phyloP scores from a whole-genome alignment of 1,140 invertebrate species.

The Leptinotarsa texana region DNA sequence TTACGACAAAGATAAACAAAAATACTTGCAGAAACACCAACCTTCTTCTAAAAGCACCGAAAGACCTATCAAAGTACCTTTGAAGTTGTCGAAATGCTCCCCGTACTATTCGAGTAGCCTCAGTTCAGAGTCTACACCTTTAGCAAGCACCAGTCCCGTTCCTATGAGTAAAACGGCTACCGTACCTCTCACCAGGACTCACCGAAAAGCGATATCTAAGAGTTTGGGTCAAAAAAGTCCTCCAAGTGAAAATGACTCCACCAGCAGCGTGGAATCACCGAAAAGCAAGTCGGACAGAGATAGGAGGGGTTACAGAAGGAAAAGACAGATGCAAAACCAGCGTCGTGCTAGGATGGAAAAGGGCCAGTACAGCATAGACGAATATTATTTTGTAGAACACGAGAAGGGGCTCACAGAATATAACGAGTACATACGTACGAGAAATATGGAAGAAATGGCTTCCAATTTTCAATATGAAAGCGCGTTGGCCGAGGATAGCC shows the following conservation, averaged over 20 bases:
- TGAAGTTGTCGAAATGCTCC: constrained; percentile 66
- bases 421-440: constrained; percentile 47
- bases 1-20: constrained; percentile 53
- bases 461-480: constrained; percentile 50
- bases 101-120: constrained; percentile 72
- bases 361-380: constrained; percentile 46
- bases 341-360: constrained; percentile 42
- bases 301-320: constrained; percentile 64
- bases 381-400: constrained; percentile 55
- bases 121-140: constrained; percentile 62
- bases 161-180: constrained; percentile 52
- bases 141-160: constrained; percentile 46
- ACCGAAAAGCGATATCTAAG: constrained; percentile 49
- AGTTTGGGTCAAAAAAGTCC: constrained; percentile 61
- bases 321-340: constrained; percentile 63
- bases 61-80: constrained; percentile 58
- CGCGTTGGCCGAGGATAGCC: constrained; percentile 59
- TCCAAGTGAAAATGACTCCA: constrained; percentile 70
- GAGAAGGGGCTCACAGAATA: constrained; percentile 46
- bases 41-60: constrained; percentile 51
- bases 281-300: constrained; percentile 63
- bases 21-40: constrained; percentile 48
- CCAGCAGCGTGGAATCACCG: constrained; percentile 66
- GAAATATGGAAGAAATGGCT: constrained; percentile 50
- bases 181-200: constrained; percentile 51